A percentile compares a stretch with the other conserved stretches of the same genome.
Conservation (phyloP, 2,113 vertebrate species). For the Aldabrachelys gigantea region DNA sequence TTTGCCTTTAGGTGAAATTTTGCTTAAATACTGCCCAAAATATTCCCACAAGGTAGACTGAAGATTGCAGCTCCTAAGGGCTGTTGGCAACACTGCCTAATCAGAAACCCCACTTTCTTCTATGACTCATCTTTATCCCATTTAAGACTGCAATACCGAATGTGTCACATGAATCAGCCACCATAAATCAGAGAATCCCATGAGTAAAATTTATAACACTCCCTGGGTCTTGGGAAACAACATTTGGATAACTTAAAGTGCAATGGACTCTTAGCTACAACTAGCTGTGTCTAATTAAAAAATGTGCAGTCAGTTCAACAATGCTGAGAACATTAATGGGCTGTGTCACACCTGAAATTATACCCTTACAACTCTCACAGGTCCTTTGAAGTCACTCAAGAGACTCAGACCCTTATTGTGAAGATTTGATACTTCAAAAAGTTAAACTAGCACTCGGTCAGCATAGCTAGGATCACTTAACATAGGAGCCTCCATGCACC, state of each 20-base stretch:
- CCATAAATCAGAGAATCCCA: neutral
- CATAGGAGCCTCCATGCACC: too few species aligned
- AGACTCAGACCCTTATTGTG: neutral
- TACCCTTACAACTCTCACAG: neutral
- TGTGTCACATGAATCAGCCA: neutral
- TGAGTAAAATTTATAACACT: neutral
- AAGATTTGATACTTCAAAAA: neutral
- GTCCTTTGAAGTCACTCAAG: neutral
- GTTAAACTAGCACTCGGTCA: too few species aligned
- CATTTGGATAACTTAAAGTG: neutral
- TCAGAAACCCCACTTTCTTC: neutral
- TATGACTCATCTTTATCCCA: neutral
- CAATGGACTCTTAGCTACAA: neutral
- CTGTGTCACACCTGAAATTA: neutral
- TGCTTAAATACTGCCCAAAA: neutral
- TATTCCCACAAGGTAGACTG: neutral
- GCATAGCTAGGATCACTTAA: too few species aligned
- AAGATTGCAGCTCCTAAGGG: neutral
- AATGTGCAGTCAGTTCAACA: neutral
- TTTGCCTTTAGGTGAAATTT: neutral
- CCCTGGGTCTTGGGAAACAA: neutral
- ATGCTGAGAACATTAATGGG: neutral
- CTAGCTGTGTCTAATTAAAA: neutral
- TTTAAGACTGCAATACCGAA: neutral
- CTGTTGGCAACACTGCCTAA: rapidly evolving